Conservation (phyloP, 2,113 vertebrate genomes). For the Pseudorasbora parva region DNA sequence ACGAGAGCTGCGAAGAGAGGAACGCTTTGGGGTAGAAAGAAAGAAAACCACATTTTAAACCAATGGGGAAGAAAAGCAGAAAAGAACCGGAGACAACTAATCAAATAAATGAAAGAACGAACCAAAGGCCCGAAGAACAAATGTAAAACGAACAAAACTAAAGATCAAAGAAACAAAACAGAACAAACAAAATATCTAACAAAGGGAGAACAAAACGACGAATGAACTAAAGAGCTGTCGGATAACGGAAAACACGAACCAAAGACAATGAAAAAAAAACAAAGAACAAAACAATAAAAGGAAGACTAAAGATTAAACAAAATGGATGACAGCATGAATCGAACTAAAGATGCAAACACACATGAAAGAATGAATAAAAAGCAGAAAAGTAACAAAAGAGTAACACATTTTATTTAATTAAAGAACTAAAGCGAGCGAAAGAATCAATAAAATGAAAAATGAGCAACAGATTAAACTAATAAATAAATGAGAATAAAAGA, state of each 20-base stretch:
- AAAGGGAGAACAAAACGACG: too few species aligned
- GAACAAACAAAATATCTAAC: background rate
- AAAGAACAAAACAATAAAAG: too few species aligned
- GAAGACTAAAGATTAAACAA: too few species aligned
- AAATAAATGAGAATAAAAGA: background rate
- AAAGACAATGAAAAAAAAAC: background rate
- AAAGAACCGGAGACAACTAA: conserved; percentile 21
- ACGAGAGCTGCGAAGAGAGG: conserved; percentile 62
- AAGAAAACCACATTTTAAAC: background rate
- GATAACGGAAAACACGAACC: background rate
- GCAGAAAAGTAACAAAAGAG: too few species aligned
- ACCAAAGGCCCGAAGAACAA: background rate
- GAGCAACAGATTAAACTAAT: background rate
- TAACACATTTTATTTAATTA: too few species aligned
- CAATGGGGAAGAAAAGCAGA: background rate
- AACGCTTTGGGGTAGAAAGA: conserved; percentile 61
- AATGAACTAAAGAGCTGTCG: background rate
- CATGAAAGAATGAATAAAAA: too few species aligned
- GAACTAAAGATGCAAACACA: too few species aligned
- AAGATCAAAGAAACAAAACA: background rate
- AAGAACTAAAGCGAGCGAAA: too few species aligned
- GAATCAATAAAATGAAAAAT: background rate
- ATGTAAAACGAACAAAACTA: conserved; percentile 3
- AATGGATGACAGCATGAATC: too few species aligned
- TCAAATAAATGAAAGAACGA: background rate